Percentiles rank a stretch among this genome's conserved stretches.
phyloP scores from a whole-genome alignment of 2,797 vertebrate genomes.

The Anguilla megastoma region DNA sequence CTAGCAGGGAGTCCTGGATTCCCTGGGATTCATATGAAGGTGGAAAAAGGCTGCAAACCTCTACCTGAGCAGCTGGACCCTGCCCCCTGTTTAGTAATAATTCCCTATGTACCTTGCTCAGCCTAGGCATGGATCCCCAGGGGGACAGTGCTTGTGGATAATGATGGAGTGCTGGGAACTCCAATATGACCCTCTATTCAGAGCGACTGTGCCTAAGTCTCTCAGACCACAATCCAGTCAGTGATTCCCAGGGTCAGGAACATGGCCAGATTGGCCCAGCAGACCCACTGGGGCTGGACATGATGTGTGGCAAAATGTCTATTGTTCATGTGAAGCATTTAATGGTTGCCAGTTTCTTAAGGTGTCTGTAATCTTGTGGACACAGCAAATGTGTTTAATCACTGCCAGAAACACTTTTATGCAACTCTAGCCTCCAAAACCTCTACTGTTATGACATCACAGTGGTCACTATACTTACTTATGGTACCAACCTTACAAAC shows the following conservation, averaged over 20 bases:
- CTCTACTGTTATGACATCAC: neutral
- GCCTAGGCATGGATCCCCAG: conserved; percentile 61
- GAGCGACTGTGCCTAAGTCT: conserved; percentile 68
- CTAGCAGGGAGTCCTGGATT: conserved; percentile 58
- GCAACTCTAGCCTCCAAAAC: neutral
- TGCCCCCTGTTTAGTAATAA: conserved; percentile 82
- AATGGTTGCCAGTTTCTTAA: conserved; percentile 56
- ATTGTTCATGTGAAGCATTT: conserved; percentile 50
- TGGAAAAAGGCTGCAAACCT: conserved; percentile 80
- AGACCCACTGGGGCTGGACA: conserved; percentile 39
- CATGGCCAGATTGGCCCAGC: conserved; percentile 67
- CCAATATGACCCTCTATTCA: conserved; percentile 84
- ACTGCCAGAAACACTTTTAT: conserved; percentile 8
- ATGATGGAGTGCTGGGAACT: conserved; percentile 80
- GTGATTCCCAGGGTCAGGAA: conserved; percentile 78
- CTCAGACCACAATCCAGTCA: conserved; percentile 82
- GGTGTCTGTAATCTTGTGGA: conserved; percentile 34
- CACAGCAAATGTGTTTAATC: conserved; percentile 42
- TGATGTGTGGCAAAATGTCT: conserved; percentile 7
- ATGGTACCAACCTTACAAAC: no score
- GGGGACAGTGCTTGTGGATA: conserved; percentile 80
- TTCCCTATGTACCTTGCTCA: conserved; percentile 48
- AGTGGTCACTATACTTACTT: no score
- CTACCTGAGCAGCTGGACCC: conserved; percentile 84
- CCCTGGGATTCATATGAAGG: conserved; percentile 75